A percentile compares a stretch with the other conserved stretches of the same genome.
phyloP scores from a whole-genome alignment of 2,797 vertebrate genomes.

The Takifugu ocellatus region DNA sequence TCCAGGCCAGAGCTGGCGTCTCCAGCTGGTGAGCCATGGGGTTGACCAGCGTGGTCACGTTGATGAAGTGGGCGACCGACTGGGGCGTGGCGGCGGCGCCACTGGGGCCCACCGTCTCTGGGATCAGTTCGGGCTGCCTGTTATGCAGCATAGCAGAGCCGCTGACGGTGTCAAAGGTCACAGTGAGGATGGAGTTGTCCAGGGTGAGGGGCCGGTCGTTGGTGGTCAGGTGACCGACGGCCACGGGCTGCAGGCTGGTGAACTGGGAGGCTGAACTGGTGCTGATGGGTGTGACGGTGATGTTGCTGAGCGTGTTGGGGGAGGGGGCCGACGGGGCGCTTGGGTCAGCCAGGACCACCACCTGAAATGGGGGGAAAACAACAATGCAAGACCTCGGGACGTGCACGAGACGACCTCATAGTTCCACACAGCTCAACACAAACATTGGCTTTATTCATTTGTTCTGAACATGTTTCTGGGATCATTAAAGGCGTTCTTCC shows the following conservation, averaged over 20 bases:
- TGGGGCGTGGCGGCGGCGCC: slow-evolving; percentile 64
- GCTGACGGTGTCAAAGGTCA: slow-evolving; percentile 93
- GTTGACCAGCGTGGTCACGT: slow-evolving; percentile 93
- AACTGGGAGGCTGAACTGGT: slow-evolving; percentile 84
- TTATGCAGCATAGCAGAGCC: slow-evolving; percentile 92
- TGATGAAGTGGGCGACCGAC: slow-evolving; percentile 95
- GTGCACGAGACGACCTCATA: no score
- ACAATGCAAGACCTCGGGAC: background rate
- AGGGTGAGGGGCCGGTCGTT: slow-evolving; percentile 87
- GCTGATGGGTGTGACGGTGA: slow-evolving; percentile 90
- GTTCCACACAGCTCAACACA: no score
- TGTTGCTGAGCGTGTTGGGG: slow-evolving; percentile 87
- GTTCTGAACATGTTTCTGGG: no score
- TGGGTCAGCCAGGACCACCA: slow-evolving; percentile 91
- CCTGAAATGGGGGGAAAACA: slow-evolving; percentile 66
- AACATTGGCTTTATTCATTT: no score
- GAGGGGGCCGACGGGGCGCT: slow-evolving; percentile 77
- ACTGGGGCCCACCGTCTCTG: slow-evolving; percentile 76
- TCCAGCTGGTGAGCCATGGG: slow-evolving; percentile 89
- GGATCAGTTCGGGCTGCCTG: slow-evolving; percentile 81
- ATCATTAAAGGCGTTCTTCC: no score
- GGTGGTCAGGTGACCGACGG: slow-evolving; percentile 84
- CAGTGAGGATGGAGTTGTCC: slow-evolving; percentile 95
- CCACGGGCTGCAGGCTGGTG: slow-evolving; percentile 91
- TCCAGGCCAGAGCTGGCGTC: slow-evolving; percentile 86